phyloP scores from a whole-genome alignment of 2,888 invertebrate species.

The Gastracanthus pulcherrimus region DNA sequence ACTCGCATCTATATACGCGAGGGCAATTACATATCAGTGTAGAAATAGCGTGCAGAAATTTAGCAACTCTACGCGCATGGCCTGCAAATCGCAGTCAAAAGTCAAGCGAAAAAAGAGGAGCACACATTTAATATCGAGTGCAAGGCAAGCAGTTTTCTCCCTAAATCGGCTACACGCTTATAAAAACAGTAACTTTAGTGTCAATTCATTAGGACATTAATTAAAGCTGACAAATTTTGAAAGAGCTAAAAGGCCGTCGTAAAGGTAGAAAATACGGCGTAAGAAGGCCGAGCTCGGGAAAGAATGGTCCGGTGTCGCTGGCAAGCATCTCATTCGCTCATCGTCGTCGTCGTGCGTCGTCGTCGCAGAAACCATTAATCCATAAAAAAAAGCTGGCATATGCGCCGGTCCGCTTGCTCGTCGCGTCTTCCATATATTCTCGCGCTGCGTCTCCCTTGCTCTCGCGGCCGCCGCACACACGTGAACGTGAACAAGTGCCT shows the following conservation, averaged over 20 bases:
- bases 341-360: background rate
- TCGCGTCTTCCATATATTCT: background rate
- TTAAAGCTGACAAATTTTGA: conserved; percentile 44
- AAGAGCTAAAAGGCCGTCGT: conserved; percentile 25
- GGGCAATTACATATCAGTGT: background rate
- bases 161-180: background rate
- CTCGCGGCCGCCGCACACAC: background rate
- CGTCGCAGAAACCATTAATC: conserved; percentile 44
- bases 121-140: background rate
- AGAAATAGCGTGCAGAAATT: background rate
- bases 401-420: background rate
- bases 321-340: background rate
- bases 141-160: background rate
- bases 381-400: conserved; percentile 39
- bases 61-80: background rate
- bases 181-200: conserved; percentile 36
- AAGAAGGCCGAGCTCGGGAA: background rate
- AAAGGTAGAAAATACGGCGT: conserved; percentile 29
- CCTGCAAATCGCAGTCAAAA: too few species aligned
- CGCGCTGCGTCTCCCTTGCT: background rate
- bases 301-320: conserved; percentile 31
- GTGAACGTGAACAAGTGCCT: conserved; percentile 34
- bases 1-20: background rate
- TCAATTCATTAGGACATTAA: conserved; percentile 33
- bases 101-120: too few species aligned